Evolutionary conservation across 2,797 vertebrate genomes (phyloP).

Genomic region (Squalus acanthias): DNA sequence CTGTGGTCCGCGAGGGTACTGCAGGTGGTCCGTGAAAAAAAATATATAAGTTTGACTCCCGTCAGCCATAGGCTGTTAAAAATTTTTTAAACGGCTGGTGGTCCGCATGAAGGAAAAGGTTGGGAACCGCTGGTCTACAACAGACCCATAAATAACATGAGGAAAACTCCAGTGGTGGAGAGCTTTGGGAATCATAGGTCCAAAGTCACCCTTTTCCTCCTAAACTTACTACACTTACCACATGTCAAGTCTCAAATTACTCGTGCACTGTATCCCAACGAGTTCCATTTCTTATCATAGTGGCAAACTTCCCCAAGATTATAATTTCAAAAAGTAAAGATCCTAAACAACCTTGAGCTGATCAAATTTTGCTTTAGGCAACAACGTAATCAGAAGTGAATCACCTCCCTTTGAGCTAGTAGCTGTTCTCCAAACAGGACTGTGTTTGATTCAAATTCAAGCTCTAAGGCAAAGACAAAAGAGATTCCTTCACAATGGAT

Average conservation of each 20-base stretch:
- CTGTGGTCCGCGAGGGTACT: too few species aligned
- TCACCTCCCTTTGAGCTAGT: background rate
- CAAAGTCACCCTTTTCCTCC: background rate
- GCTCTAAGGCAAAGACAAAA: background rate
- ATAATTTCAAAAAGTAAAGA: background rate
- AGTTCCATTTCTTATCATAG: background rate
- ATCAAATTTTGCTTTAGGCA: background rate
- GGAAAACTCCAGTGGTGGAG: background rate
- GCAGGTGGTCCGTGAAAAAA: too few species aligned
- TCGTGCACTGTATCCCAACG: background rate
- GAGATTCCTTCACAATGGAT: background rate
- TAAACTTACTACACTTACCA: background rate
- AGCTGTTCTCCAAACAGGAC: background rate
- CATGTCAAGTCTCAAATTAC: background rate
- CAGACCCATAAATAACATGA: background rate
- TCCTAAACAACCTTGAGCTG: background rate
- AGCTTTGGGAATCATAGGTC: background rate
- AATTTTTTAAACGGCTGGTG: too few species aligned
- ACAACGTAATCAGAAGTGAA: background rate
- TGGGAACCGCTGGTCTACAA: background rate
- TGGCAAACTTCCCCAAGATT: background rate
- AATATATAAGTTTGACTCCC: too few species aligned
- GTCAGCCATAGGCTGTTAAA: too few species aligned
- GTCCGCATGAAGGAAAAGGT: too few species aligned
- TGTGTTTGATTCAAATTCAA: background rate